Base-by-base conservation (phyloP, 2,797 vertebrate genomes). In the Epinephelus malabaricus region DNA sequence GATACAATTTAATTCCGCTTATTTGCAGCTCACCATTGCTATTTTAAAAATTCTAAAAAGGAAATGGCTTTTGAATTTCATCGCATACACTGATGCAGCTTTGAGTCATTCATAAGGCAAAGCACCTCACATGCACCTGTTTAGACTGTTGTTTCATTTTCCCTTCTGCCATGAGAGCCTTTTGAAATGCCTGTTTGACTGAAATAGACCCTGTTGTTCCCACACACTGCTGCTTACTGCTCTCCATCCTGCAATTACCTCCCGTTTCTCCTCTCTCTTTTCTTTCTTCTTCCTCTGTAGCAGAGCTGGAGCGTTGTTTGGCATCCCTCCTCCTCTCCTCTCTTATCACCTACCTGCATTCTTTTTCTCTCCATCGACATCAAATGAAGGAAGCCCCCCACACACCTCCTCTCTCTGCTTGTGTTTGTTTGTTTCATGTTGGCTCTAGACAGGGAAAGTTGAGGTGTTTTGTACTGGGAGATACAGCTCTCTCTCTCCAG, bases 191-290 rank as follows among this genome's bases (percentile, higher is more conserved):
- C 85, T 84, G 85, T 90, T 81, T 89, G 91, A 92, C 92, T 94
- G 92, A 94, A 94, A 94, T 91, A 93, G 85, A 87, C 88, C 85
- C 91, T 93, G 94, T 93, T 90, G 89, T 93, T 95, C 94, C 86
- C 83, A 84, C 89, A 89, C 90, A 88, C 86, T 67, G 87, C 87
- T 76, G 87, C 90, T 86, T 54, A 54, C 83, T 27, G 85, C 90
- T 91, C 91, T 86, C 86, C 88, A 82, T 91, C 87, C 65, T 69
- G 83, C 87, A 91, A 87, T 89, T 85, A 86, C 86, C 82, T 79
- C 76, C 82, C 21, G 13, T 63, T 79, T 83, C 61, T 69, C 69
- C 71, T 65, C 63, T 50, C 60, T 40, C 21, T 53, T 81, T 64
- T 77, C 63, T 68, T 69, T 82, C 83, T 58, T 74, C 74, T 62